Conservation (phyloP, 2,888 invertebrate genomes). For the Hydroisotoma schaefferi region DNA sequence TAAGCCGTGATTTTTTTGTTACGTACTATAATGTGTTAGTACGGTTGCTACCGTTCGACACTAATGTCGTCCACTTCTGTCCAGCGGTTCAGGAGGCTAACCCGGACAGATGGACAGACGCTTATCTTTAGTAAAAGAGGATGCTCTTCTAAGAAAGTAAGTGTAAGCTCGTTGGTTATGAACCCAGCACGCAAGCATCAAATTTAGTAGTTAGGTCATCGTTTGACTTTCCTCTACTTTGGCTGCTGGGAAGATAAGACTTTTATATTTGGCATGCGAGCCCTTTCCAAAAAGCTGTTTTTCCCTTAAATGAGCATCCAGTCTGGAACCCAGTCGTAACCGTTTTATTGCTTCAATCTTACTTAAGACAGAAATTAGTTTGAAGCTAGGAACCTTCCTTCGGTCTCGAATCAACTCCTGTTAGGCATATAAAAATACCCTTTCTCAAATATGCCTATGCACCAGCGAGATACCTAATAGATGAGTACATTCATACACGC, state of each 20-base stretch:
- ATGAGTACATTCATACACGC: neutral
- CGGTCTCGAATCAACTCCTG: too few species aligned
- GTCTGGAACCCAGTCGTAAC: slow-evolving; percentile 1
- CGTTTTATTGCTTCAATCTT: slow-evolving; percentile 10
- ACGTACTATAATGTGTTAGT: too few species aligned
- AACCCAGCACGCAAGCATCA: slow-evolving; percentile 29
- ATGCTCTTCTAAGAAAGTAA: too few species aligned
- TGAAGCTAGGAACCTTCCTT: slow-evolving; percentile 1
- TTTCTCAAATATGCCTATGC: neutral
- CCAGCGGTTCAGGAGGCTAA: too few species aligned
- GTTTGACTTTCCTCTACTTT: neutral
- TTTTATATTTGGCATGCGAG: slow-evolving; percentile 5
- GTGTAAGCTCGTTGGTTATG: slow-evolving; percentile 11
- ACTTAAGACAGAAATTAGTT: slow-evolving; percentile 11
- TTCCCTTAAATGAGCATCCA: slow-evolving; percentile 5
- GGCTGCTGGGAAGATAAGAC: slow-evolving; percentile 4
- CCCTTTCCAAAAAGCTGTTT: neutral
- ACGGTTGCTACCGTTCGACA: too few species aligned
- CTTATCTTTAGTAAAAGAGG: too few species aligned
- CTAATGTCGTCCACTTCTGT: too few species aligned
- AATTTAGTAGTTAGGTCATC: slow-evolving; percentile 26
- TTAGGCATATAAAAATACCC: too few species aligned
- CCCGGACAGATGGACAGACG: too few species aligned
- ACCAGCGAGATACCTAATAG: neutral
- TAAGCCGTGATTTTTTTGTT: too few species aligned